phyloP scores from a whole-genome alignment of 2,888 invertebrate species.

The Spisula solida region DNA sequence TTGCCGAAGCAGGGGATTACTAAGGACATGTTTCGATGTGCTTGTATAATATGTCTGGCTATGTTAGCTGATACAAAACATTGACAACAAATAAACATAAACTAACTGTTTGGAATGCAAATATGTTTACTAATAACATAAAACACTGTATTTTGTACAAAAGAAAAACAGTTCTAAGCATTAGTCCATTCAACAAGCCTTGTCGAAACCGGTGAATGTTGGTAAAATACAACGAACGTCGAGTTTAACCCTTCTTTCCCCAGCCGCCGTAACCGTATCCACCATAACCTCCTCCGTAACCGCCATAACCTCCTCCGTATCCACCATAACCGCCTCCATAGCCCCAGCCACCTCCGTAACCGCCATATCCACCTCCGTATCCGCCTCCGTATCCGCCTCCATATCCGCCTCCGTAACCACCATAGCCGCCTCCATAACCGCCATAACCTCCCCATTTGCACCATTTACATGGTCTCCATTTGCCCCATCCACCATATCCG shows the following conservation, averaged over 20 bases:
- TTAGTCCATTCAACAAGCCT: neutral
- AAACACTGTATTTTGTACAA: no score
- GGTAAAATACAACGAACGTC: neutral
- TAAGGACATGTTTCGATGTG: no score
- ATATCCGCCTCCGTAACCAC: neutral
- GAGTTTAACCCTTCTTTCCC: neutral
- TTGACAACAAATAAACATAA: no score
- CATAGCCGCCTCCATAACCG: no score
- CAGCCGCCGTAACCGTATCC: neutral
- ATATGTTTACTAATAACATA: no score
- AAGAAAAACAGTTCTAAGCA: neutral
- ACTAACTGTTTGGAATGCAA: no score
- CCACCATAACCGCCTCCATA: conserved; percentile 5
- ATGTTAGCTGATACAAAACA: no score
- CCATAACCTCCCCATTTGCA: neutral
- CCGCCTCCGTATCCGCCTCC: conserved; percentile 23
- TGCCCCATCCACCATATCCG: no score
- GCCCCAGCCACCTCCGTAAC: conserved; percentile 5
- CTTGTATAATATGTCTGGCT: no score
- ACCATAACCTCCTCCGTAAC: neutral
- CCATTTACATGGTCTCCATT: conserved; percentile 4
- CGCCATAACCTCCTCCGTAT: neutral
- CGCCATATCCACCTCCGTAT: conserved; percentile 2
- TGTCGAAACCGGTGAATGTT: neutral
- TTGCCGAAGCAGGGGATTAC: no score